Percentiles rank a stretch among this genome's conserved stretches.
Evolutionary conservation across 2,888 invertebrate genomes (phyloP).

Genomic region (Uropetala carovei): DNA sequence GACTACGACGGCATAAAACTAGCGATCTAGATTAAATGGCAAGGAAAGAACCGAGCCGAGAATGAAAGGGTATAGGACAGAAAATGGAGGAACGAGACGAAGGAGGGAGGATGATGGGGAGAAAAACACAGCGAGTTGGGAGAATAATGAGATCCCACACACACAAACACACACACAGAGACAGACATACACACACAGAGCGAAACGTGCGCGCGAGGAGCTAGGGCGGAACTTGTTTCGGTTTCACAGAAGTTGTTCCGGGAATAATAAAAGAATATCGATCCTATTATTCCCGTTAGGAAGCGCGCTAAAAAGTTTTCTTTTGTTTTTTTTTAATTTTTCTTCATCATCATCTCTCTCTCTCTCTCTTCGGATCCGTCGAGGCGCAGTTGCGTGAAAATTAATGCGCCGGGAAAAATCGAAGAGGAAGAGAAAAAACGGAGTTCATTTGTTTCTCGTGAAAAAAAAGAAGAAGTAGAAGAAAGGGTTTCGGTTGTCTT

Average conservation of each 20-base stretch:
- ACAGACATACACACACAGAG: neutral
- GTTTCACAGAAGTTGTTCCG: slow-evolving; percentile 21
- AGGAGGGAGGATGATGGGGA: neutral
- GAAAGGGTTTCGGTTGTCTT: neutral
- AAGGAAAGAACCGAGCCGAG: no score
- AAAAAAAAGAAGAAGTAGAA: slow-evolving; percentile 12
- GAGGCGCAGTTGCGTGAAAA: neutral
- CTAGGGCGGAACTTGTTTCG: slow-evolving; percentile 23
- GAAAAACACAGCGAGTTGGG: neutral
- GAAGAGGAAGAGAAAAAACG: neutral
- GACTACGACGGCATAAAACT: no score
- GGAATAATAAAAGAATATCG: slow-evolving; percentile 25
- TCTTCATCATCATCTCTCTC: no score
- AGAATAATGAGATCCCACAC: neutral
- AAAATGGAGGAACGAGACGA: no score
- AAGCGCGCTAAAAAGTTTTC: neutral
- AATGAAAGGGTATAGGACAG: no score
- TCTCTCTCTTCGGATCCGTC: neutral
- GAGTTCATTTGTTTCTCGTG: neutral
- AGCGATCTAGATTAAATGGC: no score
- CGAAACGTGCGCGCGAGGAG: neutral
- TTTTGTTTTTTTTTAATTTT: neutral
- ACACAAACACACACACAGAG: neutral
- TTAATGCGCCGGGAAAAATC: slow-evolving; percentile 17
- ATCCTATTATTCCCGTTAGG: neutral